Evolutionary conservation across 2,113 vertebrate genomes (phyloP), one percentile per base, ranked within the genome.

Genomic region (Turnix velox): DNA sequence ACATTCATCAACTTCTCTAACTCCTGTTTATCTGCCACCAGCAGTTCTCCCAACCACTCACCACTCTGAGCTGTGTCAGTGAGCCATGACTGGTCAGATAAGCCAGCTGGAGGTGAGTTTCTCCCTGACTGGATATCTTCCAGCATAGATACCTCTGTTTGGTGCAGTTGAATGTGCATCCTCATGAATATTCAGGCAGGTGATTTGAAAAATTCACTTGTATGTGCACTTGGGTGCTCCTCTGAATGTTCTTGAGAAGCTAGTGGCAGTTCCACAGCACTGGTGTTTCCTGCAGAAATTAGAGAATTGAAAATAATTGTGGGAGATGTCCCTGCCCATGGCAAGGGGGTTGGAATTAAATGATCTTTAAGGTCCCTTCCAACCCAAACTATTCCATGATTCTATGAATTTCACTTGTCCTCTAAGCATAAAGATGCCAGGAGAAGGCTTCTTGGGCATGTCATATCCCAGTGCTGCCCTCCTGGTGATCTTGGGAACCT

Each of bases 401-500:
- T n/a, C n/a, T n/a, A n/a, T n/a, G n/a, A n/a, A n/a, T 31, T 59
- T 59, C 16, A 9, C 24, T 37, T 61, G 43, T 43, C 31, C 18
- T 72, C 7, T 35, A 24, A 25, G 37, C 0, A 0, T 28, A n/a
- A 71, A 68, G 45, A 27, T 42, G 43, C 22, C 63, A 14, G 22
- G 52, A 43, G 62, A 57, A 18, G 43, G 8, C 42, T 20, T 45
- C 40, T 31, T 18, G 54, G 40, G 31, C 25, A 30, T 52, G 28
- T 43, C 19, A 9, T 4, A 48, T 23, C 42, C 58, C 49, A 65
- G 14, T 27, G 30, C 52, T 87, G 37, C 39, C 51, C 40, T 85
- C 27, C 39, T 37, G 39, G 10, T 31, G 24, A 8, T 31, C 15
- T 9, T 0, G 0, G 3, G 25, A 30, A 3, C 9, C 16, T 77